Conservation (phyloP, 2,888 invertebrate species). For the Ormia ochracea region DNA sequence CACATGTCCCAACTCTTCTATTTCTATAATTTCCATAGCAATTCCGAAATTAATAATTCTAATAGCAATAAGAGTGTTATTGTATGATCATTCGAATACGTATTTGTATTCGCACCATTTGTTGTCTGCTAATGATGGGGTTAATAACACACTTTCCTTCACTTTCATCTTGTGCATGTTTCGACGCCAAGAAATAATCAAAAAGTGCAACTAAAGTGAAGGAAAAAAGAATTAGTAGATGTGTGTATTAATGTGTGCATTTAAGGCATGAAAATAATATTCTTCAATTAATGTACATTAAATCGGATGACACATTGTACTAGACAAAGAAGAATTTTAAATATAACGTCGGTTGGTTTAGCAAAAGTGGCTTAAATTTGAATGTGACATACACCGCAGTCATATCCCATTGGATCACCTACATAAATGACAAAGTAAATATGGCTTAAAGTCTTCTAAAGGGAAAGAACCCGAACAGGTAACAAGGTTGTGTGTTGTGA, state of each 20-base stretch:
- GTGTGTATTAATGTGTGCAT: conserved; percentile 8
- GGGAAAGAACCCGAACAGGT: neutral
- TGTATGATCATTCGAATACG: too few species aligned
- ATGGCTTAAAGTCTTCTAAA: neutral
- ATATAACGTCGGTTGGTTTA: conserved; percentile 29
- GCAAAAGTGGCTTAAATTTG: conserved; percentile 26
- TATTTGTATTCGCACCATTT: too few species aligned
- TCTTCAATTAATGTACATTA: conserved; percentile 72
- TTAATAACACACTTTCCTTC: too few species aligned
- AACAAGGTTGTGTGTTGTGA: neutral
- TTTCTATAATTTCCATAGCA: too few species aligned
- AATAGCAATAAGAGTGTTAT: too few species aligned
- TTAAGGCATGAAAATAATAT: conserved; percentile 40
- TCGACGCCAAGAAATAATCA: conserved; percentile 64
- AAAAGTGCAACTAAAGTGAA: conserved; percentile 30
- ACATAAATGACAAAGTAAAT: neutral
- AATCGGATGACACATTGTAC: conserved; percentile 60
- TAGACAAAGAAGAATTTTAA: conserved; percentile 13
- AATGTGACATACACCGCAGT: conserved; percentile 65
- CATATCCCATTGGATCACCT: conserved; percentile 49
- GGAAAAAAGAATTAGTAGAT: neutral
- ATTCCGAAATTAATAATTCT: too few species aligned
- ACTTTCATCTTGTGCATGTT: too few species aligned
- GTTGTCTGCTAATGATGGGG: too few species aligned
- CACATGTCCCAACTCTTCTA: too few species aligned